phyloP scores from a whole-genome alignment of 1,140 invertebrate genomes.

The Procambarus clarkii region DNA sequence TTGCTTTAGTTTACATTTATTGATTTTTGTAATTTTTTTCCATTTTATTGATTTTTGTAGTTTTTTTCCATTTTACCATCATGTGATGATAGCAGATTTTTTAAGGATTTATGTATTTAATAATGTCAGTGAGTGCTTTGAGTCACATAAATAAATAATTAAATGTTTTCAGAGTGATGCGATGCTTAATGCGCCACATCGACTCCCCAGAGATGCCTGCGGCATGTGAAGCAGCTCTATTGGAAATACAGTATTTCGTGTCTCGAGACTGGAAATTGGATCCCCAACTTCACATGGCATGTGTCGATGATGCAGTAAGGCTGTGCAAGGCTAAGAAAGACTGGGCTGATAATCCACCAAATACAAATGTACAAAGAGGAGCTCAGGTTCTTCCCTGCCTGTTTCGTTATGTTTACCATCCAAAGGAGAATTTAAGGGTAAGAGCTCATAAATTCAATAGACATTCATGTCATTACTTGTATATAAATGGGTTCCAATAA shows the following conservation, averaged over 20 bases:
- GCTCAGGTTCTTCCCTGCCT: conserved; percentile 94
- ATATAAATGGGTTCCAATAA: no score
- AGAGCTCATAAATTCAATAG: conserved; percentile 42
- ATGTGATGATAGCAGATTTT: no score
- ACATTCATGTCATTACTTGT: no score
- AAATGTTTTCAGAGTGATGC: conserved; percentile 85
- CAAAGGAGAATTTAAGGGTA: conserved; percentile 81
- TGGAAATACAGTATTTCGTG: conserved; percentile 98
- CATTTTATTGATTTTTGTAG: no score
- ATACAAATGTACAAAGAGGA: conserved; percentile 83
- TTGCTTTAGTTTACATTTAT: no score
- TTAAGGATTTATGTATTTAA: background rate
- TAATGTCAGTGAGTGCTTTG: background rate
- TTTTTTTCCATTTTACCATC: no score
- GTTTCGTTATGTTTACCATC: conserved; percentile 89
- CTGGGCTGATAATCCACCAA: conserved; percentile 81
- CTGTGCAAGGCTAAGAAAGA: conserved; percentile 87
- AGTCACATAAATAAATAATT: background rate
- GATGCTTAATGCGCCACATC: conserved; percentile 94
- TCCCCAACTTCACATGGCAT: conserved; percentile 90
- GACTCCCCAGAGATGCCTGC: conserved; percentile 89
- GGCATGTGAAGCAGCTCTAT: conserved; percentile 91
- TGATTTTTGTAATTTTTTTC: no score
- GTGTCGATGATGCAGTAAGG: conserved; percentile 88
- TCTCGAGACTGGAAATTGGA: conserved; percentile 95